These are phyloP conservation scores for Antheraea mylitta DNA, from an alignment of 1,140 invertebrate species.

Conservation along the genomic window DNA sequence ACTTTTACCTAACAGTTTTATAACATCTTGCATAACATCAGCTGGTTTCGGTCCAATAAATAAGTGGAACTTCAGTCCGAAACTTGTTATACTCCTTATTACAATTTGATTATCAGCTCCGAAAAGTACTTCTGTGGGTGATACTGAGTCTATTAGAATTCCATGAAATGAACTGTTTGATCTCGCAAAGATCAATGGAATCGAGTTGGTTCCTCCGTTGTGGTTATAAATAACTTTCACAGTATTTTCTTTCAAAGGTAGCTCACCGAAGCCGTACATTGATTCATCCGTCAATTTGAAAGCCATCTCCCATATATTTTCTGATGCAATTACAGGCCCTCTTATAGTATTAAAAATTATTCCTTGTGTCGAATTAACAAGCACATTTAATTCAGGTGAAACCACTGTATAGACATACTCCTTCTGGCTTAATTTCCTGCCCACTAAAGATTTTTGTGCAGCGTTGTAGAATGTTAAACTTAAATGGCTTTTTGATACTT, in stretches of 20 bases:
- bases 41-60: slow-evolving; percentile 60
- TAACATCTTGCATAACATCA: slow-evolving; percentile 59
- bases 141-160: slow-evolving; percentile 46
- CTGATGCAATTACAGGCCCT: slow-evolving; percentile 62
- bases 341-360: slow-evolving; percentile 55
- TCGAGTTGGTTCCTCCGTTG: slow-evolving; percentile 34
- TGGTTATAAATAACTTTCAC: slow-evolving; percentile 58
- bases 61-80: slow-evolving; percentile 56
- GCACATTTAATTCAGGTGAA: slow-evolving; percentile 53
- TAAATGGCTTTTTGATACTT: slow-evolving; percentile 54
- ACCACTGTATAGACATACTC: slow-evolving; percentile 46
- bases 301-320: slow-evolving; percentile 67
- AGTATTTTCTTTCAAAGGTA: slow-evolving; percentile 47
- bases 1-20: slow-evolving; percentile 35
- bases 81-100: slow-evolving; percentile 52
- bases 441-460: slow-evolving; percentile 18
- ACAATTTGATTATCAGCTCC: slow-evolving; percentile 45
- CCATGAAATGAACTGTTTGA: slow-evolving; percentile 53
- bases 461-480: slow-evolving; percentile 51
- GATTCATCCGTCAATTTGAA: slow-evolving; percentile 58
- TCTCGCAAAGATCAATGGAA: slow-evolving; percentile 63
- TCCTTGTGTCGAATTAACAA: slow-evolving; percentile 41
- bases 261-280: slow-evolving; percentile 63
- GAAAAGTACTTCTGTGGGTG: slow-evolving; percentile 53
- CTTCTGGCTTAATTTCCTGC: slow-evolving; percentile 45